Evolutionary conservation across 2,113 vertebrate genomes (phyloP).

Genomic region (Carollia perspicillata): DNA sequence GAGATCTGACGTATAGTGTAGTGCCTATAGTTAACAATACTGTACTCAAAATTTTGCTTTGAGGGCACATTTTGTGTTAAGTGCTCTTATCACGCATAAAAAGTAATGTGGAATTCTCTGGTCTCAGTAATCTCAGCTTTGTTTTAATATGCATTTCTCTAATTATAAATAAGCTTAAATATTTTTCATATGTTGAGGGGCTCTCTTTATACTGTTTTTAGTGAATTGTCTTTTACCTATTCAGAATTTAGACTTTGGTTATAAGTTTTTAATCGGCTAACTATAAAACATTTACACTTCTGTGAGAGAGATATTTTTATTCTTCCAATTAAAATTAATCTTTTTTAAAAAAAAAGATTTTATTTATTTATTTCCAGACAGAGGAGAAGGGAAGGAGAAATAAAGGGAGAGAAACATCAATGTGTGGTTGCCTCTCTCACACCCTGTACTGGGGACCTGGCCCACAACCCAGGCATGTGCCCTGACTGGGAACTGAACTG

Average conservation of each 20-base stretch:
- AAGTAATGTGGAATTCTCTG: neutral
- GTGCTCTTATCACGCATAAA: neutral
- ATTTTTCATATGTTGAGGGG: neutral
- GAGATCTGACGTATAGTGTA: neutral
- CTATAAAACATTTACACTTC: neutral
- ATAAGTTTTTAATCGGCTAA: neutral
- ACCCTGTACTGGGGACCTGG: no score
- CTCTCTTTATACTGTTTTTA: neutral
- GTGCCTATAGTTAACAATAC: neutral
- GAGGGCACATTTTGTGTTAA: neutral
- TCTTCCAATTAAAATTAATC: neutral
- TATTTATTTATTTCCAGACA: no score
- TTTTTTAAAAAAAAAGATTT: no score
- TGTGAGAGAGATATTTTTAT: neutral
- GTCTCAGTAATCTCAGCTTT: neutral
- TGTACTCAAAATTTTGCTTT: neutral
- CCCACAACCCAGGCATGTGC: no score
- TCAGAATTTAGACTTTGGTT: neutral
- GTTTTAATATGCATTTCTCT: neutral
- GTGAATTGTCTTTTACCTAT: neutral
- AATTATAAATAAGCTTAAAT: neutral
- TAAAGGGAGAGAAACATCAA: no score
- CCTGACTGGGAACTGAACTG: no score
- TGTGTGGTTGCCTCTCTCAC: no score
- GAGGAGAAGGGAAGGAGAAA: no score